Evolutionary conservation across 1,140 invertebrate species (phyloP), one percentile per base, ranked within the genome.

Genomic region (Hyphantria cunea): DNA sequence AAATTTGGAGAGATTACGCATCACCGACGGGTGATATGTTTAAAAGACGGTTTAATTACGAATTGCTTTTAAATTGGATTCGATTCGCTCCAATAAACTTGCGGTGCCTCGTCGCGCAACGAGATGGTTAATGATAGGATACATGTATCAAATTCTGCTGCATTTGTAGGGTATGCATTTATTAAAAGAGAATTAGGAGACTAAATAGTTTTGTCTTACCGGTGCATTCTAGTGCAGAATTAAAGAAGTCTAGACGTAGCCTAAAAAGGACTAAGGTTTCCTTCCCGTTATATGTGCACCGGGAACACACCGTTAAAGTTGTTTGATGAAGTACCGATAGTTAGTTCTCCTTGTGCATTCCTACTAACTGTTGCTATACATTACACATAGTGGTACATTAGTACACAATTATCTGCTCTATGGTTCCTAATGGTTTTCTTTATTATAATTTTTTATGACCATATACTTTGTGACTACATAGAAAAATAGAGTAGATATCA

Each of bases 241-340:
- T 74, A 69, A 66, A 65, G 41, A 56, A 42, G 64, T 55, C 54
- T 51, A 34, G 54, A 71, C 53, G 66, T 25, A 39, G 60, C 86
- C 84, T 69, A 87, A 87, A 77, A 89, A 80, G 86, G 86, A 67
- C 64, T 74, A 78, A 70, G 72, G 5, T 76, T 82, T 48, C 64
- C 70, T 80, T 87, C 74, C 86, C 86, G 84, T 86, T 89, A 78
- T 76, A 73, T 72, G 71, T 71, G 67, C 64, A 56, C 58, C 42
- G 56, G 61, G 58, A 64, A 72, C 69, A 73, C 70, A 84, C 78
- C 80, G 84, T 82, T 56, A 56, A 45, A 31, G 25, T 45, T 86
- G 78, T 78, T 70, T 72, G 68, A 75, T 67, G 72, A 80, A 82
- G 84, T 83, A 68, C 74, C 63, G 53, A 32, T 56, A 47, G 41